Conservation (phyloP, 1,140 invertebrate species). For the Schlechtendalia chinensis region DNA sequence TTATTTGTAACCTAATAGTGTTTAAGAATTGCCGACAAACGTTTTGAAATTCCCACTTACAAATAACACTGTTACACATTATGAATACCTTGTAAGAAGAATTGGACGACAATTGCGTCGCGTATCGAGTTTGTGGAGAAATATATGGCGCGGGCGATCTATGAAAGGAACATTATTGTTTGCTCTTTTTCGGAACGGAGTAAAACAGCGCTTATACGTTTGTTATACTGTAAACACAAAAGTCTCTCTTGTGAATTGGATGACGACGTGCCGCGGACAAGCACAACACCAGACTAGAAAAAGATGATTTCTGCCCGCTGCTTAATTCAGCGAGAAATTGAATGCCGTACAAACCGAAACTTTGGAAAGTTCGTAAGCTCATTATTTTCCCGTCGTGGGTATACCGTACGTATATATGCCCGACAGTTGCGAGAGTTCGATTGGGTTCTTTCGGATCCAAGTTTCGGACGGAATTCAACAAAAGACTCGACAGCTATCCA, state of each 20-base stretch:
- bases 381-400: conserved; percentile 18
- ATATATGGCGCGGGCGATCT: no score
- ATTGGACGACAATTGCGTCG: no score
- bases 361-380: conserved; percentile 44
- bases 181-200: no score
- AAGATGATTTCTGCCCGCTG: conserved; percentile 19
- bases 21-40: no score
- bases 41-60: no score
- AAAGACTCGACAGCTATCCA: conserved; percentile 1
- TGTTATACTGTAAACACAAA: background rate
- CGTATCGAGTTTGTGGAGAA: no score
- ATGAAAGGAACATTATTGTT: no score
- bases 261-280: background rate
- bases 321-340: conserved; percentile 38
- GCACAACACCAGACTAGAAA: background rate
- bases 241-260: background rate
- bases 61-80: no score
- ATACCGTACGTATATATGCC: background rate
- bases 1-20: no score
- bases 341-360: conserved; percentile 5
- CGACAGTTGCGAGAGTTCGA: background rate
- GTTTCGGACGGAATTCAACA: conserved; percentile 10
- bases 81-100: no score
- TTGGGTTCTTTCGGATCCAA: conserved; percentile 15
- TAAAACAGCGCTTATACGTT: no score